Evolutionary conservation across 2,888 invertebrate species (phyloP), one percentile per base, ranked within the genome.

Genomic region (Orchesella flavescens): DNA sequence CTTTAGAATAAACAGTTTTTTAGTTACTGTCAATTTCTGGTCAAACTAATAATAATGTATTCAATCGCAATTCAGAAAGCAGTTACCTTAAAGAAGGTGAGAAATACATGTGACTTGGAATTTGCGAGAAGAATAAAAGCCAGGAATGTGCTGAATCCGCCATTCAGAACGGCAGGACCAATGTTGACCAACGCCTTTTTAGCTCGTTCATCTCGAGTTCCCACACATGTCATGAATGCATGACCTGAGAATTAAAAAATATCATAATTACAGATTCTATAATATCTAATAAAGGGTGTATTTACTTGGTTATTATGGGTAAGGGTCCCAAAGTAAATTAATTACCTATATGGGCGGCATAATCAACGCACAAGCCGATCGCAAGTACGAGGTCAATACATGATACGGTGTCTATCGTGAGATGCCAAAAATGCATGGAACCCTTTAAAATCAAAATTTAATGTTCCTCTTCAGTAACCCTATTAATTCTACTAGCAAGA

Each of bases 281-380:
- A 4, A 34, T 7, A 34, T 2, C 2, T 59, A 23, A n/a, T 53
- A 69, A 1, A 75, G 24, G 63, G 10, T 17, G 17, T n/a, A 55
- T n/a, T 49, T 49, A 15, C 3, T 3, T 7, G 1, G n/a, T 49
- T 49, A 49, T 7, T 7, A 49, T 2, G 2, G 34, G 34, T 34
- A 34, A 34, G 7, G 34, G 34, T 49, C 12, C 10, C 3, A n/a
- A n/a, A n/a, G 49, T 49, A 2, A 49, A 49, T 44, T 12, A 49
- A 10, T 49, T 78, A 86, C 85, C 94, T 7, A 95, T 93, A 89
- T 95, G 95, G 1, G 95, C 94, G 0, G 95, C 94, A 88, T 95
- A 96, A 90, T 96, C 96, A 0, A 96, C 94, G 89, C 95, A 95
- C 72, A 96, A 91, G 71, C 96, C 96, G 84, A 95, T 94, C 2